A percentile compares a stretch with the other conserved stretches of the same genome.
phyloP scores from a whole-genome alignment of 2,888 invertebrate genomes.

The Cephus pulcher region DNA sequence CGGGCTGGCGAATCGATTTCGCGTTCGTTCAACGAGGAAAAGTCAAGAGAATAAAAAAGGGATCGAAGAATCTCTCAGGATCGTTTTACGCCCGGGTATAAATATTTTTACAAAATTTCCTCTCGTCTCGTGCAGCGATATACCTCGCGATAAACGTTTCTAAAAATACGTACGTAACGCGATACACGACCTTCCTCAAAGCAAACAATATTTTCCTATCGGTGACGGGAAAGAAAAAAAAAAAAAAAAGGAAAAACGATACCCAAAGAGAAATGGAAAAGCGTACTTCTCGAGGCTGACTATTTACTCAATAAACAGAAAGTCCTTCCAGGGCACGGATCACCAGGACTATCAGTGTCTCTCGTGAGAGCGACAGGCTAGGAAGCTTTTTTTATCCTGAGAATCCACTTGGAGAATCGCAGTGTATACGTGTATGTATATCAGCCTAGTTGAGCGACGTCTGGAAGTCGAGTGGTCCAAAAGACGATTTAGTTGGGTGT shows the following conservation, averaged over 20 bases:
- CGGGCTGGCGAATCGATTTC: neutral
- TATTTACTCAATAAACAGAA: conserved; percentile 18
- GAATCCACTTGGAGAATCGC: neutral
- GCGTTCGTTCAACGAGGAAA: neutral
- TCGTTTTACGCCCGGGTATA: neutral
- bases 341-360: neutral
- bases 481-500: neutral
- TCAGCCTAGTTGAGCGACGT: neutral
- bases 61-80: neutral
- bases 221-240: neutral
- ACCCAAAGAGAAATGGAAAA: neutral
- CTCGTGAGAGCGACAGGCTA: neutral
- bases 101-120: neutral
- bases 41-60: neutral
- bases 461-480: neutral
- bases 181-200: neutral
- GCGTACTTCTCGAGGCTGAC: conserved; percentile 20
- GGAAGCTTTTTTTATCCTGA: neutral
- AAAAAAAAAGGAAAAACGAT: neutral
- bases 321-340: neutral
- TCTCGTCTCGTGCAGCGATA: neutral
- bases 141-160: neutral
- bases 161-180: neutral
- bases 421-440: neutral
- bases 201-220: neutral